phyloP scores from a whole-genome alignment of 1,140 invertebrate species.

The Heliconius hewitsoni region DNA sequence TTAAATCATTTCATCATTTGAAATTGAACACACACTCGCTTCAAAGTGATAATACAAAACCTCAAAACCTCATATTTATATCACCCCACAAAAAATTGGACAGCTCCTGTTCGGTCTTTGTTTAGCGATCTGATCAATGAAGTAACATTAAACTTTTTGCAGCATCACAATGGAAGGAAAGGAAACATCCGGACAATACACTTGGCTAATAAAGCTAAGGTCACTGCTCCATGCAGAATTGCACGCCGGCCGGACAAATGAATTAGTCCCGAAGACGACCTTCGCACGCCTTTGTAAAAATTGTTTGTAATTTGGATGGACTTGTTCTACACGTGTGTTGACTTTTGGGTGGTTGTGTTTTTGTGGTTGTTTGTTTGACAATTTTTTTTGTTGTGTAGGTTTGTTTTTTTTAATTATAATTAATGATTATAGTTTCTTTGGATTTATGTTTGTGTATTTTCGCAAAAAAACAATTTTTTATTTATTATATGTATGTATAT shows the following conservation, averaged over 20 bases:
- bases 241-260: conserved; percentile 35
- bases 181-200: conserved; percentile 10
- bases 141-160: conserved; percentile 2
- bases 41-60: no score
- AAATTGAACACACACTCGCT: no score
- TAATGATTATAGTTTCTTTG: not conserved
- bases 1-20: no score
- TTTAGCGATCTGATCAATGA: not conserved
- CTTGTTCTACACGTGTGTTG: conserved; percentile 14
- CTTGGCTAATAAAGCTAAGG: conserved; percentile 18
- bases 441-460: not conserved
- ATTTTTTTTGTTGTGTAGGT: not conserved
- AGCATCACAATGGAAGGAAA: conserved; percentile 2
- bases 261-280: conserved; percentile 41
- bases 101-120: not conserved
- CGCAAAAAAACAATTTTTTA: no score
- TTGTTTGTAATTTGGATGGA: not conserved
- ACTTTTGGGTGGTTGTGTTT: not conserved
- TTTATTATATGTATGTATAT: no score
- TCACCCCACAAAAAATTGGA: not conserved
- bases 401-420: no score
- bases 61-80: no score
- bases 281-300: conserved; percentile 32
- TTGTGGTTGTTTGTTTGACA: not conserved
- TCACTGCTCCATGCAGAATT: conserved; percentile 37